phyloP scores from a whole-genome alignment of 2,888 invertebrate species.

The Reticulitermes lucifugus region DNA sequence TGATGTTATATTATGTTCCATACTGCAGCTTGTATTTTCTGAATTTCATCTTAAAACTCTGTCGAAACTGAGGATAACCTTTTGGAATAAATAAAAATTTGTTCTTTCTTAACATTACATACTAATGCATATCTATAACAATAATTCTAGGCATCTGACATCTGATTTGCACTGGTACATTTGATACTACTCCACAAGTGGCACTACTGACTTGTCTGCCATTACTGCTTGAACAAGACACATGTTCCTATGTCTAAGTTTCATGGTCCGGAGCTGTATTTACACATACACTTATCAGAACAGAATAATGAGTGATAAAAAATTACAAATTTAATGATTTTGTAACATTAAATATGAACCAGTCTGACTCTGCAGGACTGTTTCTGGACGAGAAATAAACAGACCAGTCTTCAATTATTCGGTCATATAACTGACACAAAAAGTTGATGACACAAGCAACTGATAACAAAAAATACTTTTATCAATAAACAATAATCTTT shows the following conservation, averaged over 20 bases:
- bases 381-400: neutral
- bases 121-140: neutral
- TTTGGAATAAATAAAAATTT: neutral
- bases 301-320: neutral
- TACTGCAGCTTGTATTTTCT: neutral
- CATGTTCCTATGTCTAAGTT: neutral
- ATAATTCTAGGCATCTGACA: neutral
- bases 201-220: neutral
- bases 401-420: neutral
- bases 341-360: neutral
- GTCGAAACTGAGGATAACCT: neutral
- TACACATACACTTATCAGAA: neutral
- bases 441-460: neutral
- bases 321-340: neutral
- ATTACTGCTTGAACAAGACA: neutral
- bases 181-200: neutral
- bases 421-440: constrained; percentile 4
- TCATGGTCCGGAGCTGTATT: neutral
- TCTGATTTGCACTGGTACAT: neutral
- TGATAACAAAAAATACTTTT: neutral
- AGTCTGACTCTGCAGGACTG: neutral
- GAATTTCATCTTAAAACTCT: neutral
- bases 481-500: neutral
- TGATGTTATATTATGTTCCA: neutral
- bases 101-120: neutral